Evolutionary conservation across 2,113 vertebrate species (phyloP), one percentile per base, ranked within the genome.

Genomic region (Phalacrocorax pelagicus): DNA sequence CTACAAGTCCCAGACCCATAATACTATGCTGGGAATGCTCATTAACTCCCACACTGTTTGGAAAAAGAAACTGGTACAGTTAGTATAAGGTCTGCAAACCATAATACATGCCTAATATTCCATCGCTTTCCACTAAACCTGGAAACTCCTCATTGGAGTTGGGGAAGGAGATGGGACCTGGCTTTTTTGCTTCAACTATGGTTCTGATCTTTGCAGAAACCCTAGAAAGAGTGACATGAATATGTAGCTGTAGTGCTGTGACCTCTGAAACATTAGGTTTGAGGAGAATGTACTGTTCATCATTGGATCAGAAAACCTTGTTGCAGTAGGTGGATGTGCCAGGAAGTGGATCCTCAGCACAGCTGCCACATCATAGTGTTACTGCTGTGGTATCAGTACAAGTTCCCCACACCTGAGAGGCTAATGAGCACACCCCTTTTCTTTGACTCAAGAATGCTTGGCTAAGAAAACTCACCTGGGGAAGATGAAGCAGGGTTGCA

Each of bases 11-110:
- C 83, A 94, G 94, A 90, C 94, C 94, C 57, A 63, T 90, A 92
- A 95, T 94, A 92, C 81, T 93, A 57, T 90, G 89, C 91, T 94
- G 67, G 88, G 80, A 94, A 91, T 94, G 91, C 83, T 96, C 83
- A 94, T 96, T 95, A 94, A 95, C 94, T 91, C 96, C 95, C 93
- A 97, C 96, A 67, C 75, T 92, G 72, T 95, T 96, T 96, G 89
- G 86, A 89, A 94, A 95, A 96, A 95, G 93, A 95, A 94, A 92
- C 70, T 42, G 62, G 86, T 91, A 81, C 75, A 92, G 70, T 91
- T 94, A 87, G 69, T 81, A 21, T 91, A 81, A 81, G 91, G 73
- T 87, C 89, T 96, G 80, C 73, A 96, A 92, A 79, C 81, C 77
- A 14, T 52, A 91, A 74, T 84, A 59, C 11, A 6, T 92, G 59